Conservation (phyloP, 2,113 vertebrate species). For the Cercocebus atys region DNA sequence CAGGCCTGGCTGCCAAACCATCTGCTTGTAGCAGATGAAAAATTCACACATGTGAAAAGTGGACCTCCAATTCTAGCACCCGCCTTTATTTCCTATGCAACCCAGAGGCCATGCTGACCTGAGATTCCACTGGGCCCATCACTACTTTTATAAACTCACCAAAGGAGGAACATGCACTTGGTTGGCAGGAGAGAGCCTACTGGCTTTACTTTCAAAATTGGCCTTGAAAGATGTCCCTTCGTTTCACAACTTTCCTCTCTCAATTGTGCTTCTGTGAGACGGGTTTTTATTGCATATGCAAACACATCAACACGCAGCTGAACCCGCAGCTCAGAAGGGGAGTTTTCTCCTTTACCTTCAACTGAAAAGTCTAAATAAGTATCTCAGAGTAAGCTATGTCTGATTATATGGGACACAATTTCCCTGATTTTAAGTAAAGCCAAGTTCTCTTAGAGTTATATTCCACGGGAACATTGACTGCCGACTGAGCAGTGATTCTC, state of each 20-base stretch:
- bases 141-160: neutral
- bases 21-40: neutral
- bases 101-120: neutral
- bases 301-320: neutral
- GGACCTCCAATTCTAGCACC: neutral
- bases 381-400: neutral
- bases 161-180: neutral
- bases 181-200: neutral
- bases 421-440: neutral
- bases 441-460: neutral
- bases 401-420: neutral
- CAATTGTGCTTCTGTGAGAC: neutral
- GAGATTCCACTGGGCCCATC: neutral
- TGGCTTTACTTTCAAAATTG: neutral
- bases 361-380: neutral
- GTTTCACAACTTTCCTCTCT: neutral
- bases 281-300: accelerated
- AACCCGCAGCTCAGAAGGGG: neutral
- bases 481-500: neutral
- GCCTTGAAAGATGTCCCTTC: neutral
- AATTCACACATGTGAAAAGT: neutral
- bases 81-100: neutral
- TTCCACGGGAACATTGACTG: neutral
- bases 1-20: neutral
- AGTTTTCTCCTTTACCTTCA: neutral